Conservation (phyloP, 2,888 invertebrate species). For the Rugalucina vietnamica region DNA sequence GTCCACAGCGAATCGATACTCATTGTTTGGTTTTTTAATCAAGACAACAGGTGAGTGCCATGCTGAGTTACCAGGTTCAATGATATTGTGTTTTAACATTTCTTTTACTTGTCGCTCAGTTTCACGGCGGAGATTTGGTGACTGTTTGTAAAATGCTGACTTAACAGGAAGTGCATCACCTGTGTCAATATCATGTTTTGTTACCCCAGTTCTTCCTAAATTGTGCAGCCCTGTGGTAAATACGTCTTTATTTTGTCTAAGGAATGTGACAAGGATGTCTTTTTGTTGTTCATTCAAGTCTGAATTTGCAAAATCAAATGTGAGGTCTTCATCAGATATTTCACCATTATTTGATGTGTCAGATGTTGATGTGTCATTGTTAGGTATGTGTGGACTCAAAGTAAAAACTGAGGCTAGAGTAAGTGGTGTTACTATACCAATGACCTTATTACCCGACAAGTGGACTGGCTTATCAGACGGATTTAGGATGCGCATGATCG, state of each 20-base stretch:
- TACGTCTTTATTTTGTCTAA: conserved; percentile 23
- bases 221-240: conserved; percentile 29
- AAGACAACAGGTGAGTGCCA: conserved; percentile 28
- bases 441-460: conserved; percentile 33
- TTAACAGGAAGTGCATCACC: conserved; percentile 13
- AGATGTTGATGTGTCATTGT: not conserved
- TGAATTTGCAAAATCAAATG: conserved; percentile 11
- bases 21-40: not conserved
- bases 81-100: conserved; percentile 30
- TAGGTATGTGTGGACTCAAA: not conserved
- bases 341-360: not conserved
- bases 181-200: conserved; percentile 26
- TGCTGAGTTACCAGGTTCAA: conserved; percentile 22
- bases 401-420: not conserved
- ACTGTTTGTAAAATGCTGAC: conserved; percentile 18
- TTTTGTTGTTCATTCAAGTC: conserved; percentile 26
- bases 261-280: not conserved
- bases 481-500: conserved; percentile 24
- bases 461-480: conserved; percentile 25
- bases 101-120: conserved; percentile 21
- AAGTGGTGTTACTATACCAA: conserved; percentile 23
- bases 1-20: not conserved
- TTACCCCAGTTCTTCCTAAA: conserved; percentile 19
- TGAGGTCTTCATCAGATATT: not conserved
- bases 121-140: conserved; percentile 19